These are phyloP conservation scores for Rattus norvegicus DNA, from an alignment of 2,113 vertebrate genomes.

Conservation along the genomic window GRCr8 NC_086039.1:52887501-52888000, in stretches of 20 bases:
- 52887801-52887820: constrained; percentile 15
- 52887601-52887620: not conserved
- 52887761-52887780: not conserved
- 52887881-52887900: not conserved
- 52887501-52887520: not conserved
- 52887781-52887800: not conserved
- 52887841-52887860: constrained; percentile 14
- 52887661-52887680: not conserved
- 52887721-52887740: not conserved
- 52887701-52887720: not conserved
- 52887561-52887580: not conserved
- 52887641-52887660: not conserved
- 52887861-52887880: not conserved
- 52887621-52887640: not conserved
- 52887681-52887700: not conserved
- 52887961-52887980: not conserved
- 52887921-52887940: constrained; percentile 15
- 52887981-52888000: not conserved
- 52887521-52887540: not conserved
- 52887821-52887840: constrained; percentile 4
- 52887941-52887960: constrained; percentile 21
- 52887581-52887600: not conserved
- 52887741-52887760: constrained; percentile 25
- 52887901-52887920: constrained; percentile 26
- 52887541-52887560: not conserved